Evolutionary conservation across 30 jellyfish, hydroid and myxozoan species (phyloP).

Genomic region (Aurelia aurita complex sp. Pacific): DNA sequence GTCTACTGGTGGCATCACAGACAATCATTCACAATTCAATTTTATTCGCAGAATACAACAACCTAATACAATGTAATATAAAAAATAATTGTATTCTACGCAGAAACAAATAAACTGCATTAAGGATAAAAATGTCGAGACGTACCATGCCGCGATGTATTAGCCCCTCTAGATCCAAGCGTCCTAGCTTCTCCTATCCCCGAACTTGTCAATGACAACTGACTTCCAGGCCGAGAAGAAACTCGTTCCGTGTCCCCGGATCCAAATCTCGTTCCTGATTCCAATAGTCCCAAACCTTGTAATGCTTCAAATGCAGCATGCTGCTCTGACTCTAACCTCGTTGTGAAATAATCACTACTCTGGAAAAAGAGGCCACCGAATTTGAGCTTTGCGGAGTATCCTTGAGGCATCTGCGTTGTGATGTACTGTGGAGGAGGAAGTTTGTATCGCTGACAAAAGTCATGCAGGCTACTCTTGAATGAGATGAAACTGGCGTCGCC

Average conservation of each 20-base stretch:
- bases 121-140: not conserved
- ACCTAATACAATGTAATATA: no score
- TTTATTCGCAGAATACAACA: no score
- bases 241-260: constrained; percentile 86
- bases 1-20: no score
- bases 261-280: constrained; percentile 87
- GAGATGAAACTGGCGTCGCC: constrained; percentile 87
- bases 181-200: constrained; percentile 50
- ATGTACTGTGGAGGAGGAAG: constrained; percentile 99
- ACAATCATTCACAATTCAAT: no score
- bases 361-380: constrained; percentile 99
- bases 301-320: constrained; percentile 99
- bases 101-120: not conserved
- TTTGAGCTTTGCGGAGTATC: constrained; percentile 96
- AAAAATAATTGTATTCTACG: no score
- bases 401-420: constrained; percentile 96
- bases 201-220: constrained; percentile 58
- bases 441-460: constrained; percentile 94
- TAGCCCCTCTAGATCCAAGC: constrained; percentile 47
- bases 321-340: constrained; percentile 99
- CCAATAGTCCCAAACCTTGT: constrained; percentile 96
- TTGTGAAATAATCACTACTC: constrained; percentile 91
- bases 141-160: constrained; percentile 59
- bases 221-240: constrained; percentile 76
- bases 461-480: constrained; percentile 97